Base-by-base conservation (phyloP, 2,888 invertebrate species). In the Bombylius discolor region DNA sequence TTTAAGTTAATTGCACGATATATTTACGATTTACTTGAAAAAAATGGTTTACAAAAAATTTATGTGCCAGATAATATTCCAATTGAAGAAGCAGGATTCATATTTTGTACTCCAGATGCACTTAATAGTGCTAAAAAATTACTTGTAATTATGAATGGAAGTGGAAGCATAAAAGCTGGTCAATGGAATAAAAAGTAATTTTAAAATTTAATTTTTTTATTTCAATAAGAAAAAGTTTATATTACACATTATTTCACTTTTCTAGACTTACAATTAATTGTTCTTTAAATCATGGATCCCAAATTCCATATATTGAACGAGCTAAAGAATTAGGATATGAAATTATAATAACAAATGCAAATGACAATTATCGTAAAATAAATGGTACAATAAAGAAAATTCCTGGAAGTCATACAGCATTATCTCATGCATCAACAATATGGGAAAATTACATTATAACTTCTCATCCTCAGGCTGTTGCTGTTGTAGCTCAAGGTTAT, bases 401-500 rank as follows among this genome's bases (percentile, higher is more conserved):
- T 52, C 70, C 76, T 53, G 76, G 79, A 48, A 81, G 83, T 64
- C 76, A 77, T 39, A 76, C 75, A 23, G 79, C 85, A 1, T 79
- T 79, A 57, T 76, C 78, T 36, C 89, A 90, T 70, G 79, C 80
- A 0, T 65, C 68, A 3, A 82, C 83, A 64, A 83, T 86, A 1
- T 89, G 87, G 87, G 74, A 82, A 44, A 76, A 81, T 32, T 83
- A 84, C 62, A 74, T 89, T 5, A 66, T 74, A 52, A 72, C 73
- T 32, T 70, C 81, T 0, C 76, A 78, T 57, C 84, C 85, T 0
- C 73, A 78, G 46, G 75, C 79, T 52, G 80, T 90, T 60, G 81
- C 81, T 0, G 81, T 90, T 54, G 81, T 90, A 9, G 89, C 87
- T 0, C 89, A 90, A 65, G 89, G 89, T 66, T 88, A 82, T 64